Base-by-base conservation (phyloP, 2,797 vertebrate species). In the Chromobotia macracanthus region DNA sequence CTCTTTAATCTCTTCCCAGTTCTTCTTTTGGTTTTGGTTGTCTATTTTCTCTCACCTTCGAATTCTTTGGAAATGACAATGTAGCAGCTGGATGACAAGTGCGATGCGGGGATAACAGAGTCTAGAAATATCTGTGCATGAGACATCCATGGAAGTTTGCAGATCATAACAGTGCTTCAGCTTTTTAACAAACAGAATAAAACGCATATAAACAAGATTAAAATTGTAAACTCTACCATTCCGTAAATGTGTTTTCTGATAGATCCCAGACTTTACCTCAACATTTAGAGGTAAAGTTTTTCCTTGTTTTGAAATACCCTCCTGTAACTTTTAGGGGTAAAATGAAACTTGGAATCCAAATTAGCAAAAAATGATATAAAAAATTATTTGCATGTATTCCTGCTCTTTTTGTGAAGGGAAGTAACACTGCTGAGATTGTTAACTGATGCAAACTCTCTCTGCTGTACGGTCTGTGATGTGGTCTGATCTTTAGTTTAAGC, bases 111-210 rank as follows among this genome's bases (percentile, higher is more conserved):
- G 90, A 90, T 87, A 88, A 89, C 83, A 85, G 81, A 87, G 82
- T 86, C 92, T 96, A 97, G 97, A 98, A 99, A 99, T 99, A 99
- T 96, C 96, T 91, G 90, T 95, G 93, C 95, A 95, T 97, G 96
- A 97, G 97, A 95, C 96, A 98, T 98, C 97, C 96, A 95, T 96
- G 96, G 95, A 95, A 94, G 92, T 94, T 93, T 93, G 92, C 91
- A 93, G 91, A 91, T 89, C 88, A 91, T 92, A 91, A 92, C 90
- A 92, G 91, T 92, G 89, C 89, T 92, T 93, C 92, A 93, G 92
- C 90, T 86, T 84, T 87, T 87, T 72, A 73, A 70, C 8, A 2
- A 7, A 61, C 38, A 10, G 38, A 41, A 41, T 41, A 41, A 41
- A 41, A 41, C 1, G 38, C 38, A 41, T 1, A 38, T 6, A 38